Base-by-base conservation (phyloP, 2,113 vertebrate genomes). In the Columba janthina region DNA sequence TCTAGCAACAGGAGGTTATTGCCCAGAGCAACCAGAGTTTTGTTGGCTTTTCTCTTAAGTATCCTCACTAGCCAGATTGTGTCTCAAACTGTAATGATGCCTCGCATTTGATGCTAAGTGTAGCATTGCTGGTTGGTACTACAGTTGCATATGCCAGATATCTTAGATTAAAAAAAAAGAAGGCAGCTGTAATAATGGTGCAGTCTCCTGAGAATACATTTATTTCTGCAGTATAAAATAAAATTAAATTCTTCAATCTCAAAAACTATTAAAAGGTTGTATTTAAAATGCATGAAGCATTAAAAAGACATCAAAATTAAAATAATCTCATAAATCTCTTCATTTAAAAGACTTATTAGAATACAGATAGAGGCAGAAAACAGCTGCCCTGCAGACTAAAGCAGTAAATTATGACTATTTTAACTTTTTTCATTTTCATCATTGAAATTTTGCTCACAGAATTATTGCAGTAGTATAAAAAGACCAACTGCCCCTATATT, bases 371-470 rank as follows among this genome's bases (percentile, higher is more conserved):
- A 98, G 96, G 93, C 92, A 93, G 97, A 96, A 97, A 98, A 97
- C 97, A 97, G 97, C 97, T 98, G 97, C 94, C 97, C 93, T 69
- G 98, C 95, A 98, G 97, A 98, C 96, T 81, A 69, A 96, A 97
- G 98, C 96, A 97, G 97, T 98, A 98, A 98, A 99, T 98, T 98
- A 98, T 96, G 91, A 98, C 97, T 97, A 97, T 98, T 99, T 98
- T 97, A 98, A 98, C 97, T 98, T 98, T 98, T 98, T 98, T 98
- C 97, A 98, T 98, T 99, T 99, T 98, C 98, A 98, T 98, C 98
- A 98, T 98, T 97, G 97, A 98, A 98, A 97, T 95, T 94, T 97
- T 97, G 96, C 98, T 98, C 98, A 97, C 97, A 98, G 97, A 98
- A 98, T 97, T 97, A 98, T 96, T 98, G 97, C 97, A 98, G 97